A percentile compares a stretch with the other conserved stretches of the same genome.
phyloP scores from a whole-genome alignment of 1,140 invertebrate genomes.

The Centruroides vittatus region DNA sequence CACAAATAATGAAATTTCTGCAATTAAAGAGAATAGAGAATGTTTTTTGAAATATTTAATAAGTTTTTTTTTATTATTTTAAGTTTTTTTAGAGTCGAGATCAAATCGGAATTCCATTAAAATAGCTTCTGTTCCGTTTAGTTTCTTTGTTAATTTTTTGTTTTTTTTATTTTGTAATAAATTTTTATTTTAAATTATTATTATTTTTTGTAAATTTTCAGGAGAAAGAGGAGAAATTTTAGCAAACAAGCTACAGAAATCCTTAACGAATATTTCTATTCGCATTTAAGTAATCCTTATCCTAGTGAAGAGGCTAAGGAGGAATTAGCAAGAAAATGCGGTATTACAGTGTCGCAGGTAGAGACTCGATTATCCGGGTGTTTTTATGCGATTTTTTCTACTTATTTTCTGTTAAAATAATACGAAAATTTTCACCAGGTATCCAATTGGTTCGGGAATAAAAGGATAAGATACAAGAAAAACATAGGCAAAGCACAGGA shows the following conservation, averaged over 20 bases:
- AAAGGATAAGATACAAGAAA: conserved; percentile 99
- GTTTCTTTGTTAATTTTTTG: too few species aligned
- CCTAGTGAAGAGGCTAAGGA: conserved; percentile 99
- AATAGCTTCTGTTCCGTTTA: too few species aligned
- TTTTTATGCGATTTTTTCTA: too few species aligned
- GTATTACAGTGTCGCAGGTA: conserved; percentile 91
- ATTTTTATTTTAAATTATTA: too few species aligned
- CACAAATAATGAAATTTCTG: too few species aligned
- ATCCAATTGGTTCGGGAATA: conserved; percentile 99
- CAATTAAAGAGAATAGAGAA: too few species aligned
- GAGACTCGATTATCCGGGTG: conserved; percentile 1
- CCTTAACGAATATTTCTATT: conserved; percentile 99
- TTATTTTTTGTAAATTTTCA: conserved; percentile 25
- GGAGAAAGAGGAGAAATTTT: conserved; percentile 96
- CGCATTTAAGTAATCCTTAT: conserved; percentile 97
- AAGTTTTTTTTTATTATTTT: too few species aligned
- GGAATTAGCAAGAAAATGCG: conserved; percentile 94
- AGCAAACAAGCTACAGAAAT: conserved; percentile 99
- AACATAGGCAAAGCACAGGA: conserved; percentile 99
- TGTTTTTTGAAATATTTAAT: too few species aligned
- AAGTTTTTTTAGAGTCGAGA: too few species aligned
- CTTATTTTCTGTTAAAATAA: too few species aligned
- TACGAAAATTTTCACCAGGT: conserved; percentile 41
- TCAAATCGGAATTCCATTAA: too few species aligned
- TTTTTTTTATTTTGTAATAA: too few species aligned